A percentile compares a stretch with the other conserved stretches of the same genome.
Evolutionary conservation across 2,888 invertebrate species (phyloP).

Genomic region (Pyrocoelia pectoralis): DNA sequence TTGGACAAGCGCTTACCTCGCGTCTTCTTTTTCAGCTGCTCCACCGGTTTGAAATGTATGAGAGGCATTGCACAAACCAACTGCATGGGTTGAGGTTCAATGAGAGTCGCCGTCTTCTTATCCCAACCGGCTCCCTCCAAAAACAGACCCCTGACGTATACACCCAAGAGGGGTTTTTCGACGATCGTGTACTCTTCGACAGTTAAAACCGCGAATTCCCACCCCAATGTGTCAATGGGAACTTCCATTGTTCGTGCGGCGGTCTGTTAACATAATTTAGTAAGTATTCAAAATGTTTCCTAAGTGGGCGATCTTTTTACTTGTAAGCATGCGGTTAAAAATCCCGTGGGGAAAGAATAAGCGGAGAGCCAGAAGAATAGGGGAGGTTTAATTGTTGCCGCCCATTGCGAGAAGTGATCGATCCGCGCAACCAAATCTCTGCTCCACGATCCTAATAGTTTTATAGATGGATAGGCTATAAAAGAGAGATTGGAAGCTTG

Average conservation of each 20-base stretch:
- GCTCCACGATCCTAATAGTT: conserved; percentile 87
- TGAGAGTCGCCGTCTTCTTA: conserved; percentile 73
- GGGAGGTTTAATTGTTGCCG: conserved; percentile 76
- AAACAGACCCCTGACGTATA: conserved; percentile 72
- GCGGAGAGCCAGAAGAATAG: conserved; percentile 87
- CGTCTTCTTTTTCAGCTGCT: conserved; percentile 65
- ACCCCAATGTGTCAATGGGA: conserved; percentile 83
- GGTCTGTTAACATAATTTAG: no score
- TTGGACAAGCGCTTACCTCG: conserved; percentile 56
- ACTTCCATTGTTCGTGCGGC: conserved; percentile 74
- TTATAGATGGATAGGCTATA: conserved; percentile 78
- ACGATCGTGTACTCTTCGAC: conserved; percentile 75
- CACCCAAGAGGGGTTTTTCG: conserved; percentile 72
- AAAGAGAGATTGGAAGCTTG: neutral
- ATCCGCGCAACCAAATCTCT: conserved; percentile 80
- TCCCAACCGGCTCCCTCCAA: conserved; percentile 92
- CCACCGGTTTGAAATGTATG: conserved; percentile 82
- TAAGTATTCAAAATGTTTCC: no score
- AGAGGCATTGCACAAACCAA: conserved; percentile 82
- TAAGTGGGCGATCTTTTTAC: no score
- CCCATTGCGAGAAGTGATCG: conserved; percentile 79
- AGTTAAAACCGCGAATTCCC: conserved; percentile 85
- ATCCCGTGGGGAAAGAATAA: conserved; percentile 87
- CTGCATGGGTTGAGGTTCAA: conserved; percentile 88
- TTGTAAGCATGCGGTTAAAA: conserved; percentile 89